phyloP scores from a whole-genome alignment of 2,888 invertebrate species.

The Homarus gammarus region DNA sequence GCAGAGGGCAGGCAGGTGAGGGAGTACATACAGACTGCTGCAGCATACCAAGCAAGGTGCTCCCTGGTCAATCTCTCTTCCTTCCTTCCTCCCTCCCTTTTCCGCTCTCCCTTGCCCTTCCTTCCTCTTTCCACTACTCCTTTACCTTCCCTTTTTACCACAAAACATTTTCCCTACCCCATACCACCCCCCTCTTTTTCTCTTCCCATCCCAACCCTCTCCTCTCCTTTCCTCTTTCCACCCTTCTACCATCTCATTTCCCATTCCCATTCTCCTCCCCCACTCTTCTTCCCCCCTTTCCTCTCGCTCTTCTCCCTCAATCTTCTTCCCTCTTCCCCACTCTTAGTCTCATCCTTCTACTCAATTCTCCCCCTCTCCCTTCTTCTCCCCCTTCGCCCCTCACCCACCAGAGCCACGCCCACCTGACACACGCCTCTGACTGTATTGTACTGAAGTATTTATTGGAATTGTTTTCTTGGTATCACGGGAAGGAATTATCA shows the following conservation, averaged over 20 bases:
- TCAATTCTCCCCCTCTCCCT: too few relatives aligned
- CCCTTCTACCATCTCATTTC: background rate
- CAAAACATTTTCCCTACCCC: background rate
- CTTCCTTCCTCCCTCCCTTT: conserved; percentile 6
- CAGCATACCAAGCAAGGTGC: conserved; percentile 29
- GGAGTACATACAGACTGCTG: background rate
- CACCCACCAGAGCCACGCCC: too few relatives aligned
- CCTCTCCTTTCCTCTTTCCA: background rate
- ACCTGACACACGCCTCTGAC: too few relatives aligned
- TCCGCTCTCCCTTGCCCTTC: background rate
- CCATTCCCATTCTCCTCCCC: background rate
- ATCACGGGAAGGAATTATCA: too few relatives aligned
- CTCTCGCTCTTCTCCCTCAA: too few relatives aligned
- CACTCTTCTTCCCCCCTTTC: background rate
- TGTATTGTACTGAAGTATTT: too few relatives aligned
- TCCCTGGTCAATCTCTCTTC: background rate
- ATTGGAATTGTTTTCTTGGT: too few relatives aligned
- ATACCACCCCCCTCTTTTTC: background rate
- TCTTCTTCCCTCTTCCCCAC: too few relatives aligned
- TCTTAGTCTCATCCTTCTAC: too few relatives aligned
- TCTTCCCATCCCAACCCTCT: background rate
- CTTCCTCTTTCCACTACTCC: background rate
- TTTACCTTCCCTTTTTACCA: background rate
- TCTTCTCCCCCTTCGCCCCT: too few relatives aligned
- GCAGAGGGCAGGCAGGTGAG: background rate